Percentiles rank a stretch among this genome's conserved stretches.
phyloP scores from a whole-genome alignment of 2,888 invertebrate species.

The Pyralis farinalis region DNA sequence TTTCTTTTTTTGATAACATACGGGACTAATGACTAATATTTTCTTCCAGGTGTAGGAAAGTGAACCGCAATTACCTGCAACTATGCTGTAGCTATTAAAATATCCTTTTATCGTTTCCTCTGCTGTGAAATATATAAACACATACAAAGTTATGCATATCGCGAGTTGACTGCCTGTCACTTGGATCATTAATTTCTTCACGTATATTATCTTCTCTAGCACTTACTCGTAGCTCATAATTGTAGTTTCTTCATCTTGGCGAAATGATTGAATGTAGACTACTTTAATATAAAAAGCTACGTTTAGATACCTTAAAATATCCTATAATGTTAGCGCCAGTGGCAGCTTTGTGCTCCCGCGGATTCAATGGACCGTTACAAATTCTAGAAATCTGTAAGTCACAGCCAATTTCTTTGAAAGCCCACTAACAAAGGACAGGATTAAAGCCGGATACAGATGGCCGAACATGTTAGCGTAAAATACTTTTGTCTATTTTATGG shows the following conservation, averaged over 20 bases:
- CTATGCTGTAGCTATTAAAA: no score
- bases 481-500: not conserved
- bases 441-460: conserved; percentile 12
- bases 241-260: no score
- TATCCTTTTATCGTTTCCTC: no score
- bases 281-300: no score
- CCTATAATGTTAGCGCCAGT: conserved; percentile 20
- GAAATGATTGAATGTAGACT: no score
- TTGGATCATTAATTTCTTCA: no score
- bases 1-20: conserved; percentile 40
- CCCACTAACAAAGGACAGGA: conserved; percentile 17
- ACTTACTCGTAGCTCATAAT: no score
- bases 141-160: no score
- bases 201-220: no score
- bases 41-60: not conserved
- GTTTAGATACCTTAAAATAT: no score
- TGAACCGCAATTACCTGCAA: not conserved
- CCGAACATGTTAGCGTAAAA: conserved; percentile 3
- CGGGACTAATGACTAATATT: conserved; percentile 15
- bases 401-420: conserved; percentile 40
- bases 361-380: conserved; percentile 42
- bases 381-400: conserved; percentile 42
- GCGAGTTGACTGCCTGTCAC: no score
- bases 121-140: no score
- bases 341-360: conserved; percentile 38